phyloP scores from a whole-genome alignment of 2,113 vertebrate genomes.

The Ageneiosus marmoratus region DNA sequence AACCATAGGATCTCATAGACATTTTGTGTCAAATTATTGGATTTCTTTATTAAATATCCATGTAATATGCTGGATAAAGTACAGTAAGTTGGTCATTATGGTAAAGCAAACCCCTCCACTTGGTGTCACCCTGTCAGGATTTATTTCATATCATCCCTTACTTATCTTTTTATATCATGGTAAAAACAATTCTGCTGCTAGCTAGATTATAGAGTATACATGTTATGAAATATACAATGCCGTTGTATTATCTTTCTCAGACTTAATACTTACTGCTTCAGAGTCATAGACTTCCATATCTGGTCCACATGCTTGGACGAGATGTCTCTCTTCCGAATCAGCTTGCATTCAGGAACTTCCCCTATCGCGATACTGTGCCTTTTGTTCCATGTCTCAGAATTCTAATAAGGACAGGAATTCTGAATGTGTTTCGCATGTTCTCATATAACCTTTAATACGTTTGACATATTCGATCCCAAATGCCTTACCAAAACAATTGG shows the following conservation, averaged over 20 bases:
- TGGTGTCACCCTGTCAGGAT: no score
- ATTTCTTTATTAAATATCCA: no score
- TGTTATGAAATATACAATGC: background rate
- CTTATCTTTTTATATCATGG: no score
- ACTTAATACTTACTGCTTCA: slow-evolving; percentile 70
- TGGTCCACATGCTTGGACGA: slow-evolving; percentile 77
- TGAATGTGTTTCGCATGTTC: background rate
- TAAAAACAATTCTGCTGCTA: no score
- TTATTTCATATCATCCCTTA: no score
- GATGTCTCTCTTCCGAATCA: slow-evolving; percentile 73
- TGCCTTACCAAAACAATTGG: slow-evolving; percentile 69
- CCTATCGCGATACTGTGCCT: slow-evolving; percentile 86
- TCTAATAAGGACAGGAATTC: slow-evolving; percentile 62
- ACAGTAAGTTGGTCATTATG: no score
- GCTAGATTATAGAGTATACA: background rate
- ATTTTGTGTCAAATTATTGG: no score
- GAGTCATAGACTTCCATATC: slow-evolving; percentile 81
- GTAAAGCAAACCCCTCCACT: no score
- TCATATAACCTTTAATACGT: background rate
- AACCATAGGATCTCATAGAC: no score
- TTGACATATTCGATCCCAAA: background rate
- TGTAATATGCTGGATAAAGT: no score
- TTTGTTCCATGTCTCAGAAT: slow-evolving; percentile 82
- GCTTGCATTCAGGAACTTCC: slow-evolving; percentile 77
- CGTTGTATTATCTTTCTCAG: background rate